Evolutionary conservation across 1,140 invertebrate species (phyloP), one percentile per base, ranked within the genome.

Genomic region (Tetramorium parvispinum): DNA sequence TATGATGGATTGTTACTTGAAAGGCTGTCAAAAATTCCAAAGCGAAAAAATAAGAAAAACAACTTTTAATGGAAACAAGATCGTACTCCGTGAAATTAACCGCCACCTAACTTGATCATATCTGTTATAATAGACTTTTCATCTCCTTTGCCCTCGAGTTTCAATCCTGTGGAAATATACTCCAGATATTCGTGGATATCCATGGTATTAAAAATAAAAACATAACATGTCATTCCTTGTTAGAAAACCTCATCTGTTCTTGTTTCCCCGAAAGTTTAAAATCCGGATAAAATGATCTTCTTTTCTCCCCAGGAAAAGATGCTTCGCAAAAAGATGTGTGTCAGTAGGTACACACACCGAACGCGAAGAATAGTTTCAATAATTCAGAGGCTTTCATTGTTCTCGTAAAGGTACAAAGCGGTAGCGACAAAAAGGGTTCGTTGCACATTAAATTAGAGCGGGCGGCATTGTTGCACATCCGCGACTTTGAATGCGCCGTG

Each of bases 401-500:
- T 53, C 68, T 49, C 32, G 8, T 24, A 7, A 75, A 75, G 79
- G 53, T 46, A 59, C 11, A 65, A 85, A 85, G 21, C 27, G 24
- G 16, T 21, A 43, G 21, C 73, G 73, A 78, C 70, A 85, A 78
- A 85, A 78, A 65, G 57, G 8, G 37, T 77, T 78, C 59, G 73
- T 78, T 78, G 75, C 24, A 43, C 68, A 73, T 83, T 75, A 73
- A 83, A 75, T 83, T 59, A 59, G 24, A 46, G 53, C 24, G 24
- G n/a, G n/a, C 53, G 40, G 68, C 68, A 75, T 83, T 83, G 79
- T 83, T 40, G 68, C 68, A 83, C 70, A 83, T 83, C 79, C 79
- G 68, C 27, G 79, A 83, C 53, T 86, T 59, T 86, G 76, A 49
- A 86, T 86, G 18, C 53, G 53, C 59, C 46, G 49, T 79, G 40